Percentiles rank a stretch among this genome's conserved stretches.
Conservation (phyloP, 2,113 vertebrate species). For the Limanda limanda region DNA sequence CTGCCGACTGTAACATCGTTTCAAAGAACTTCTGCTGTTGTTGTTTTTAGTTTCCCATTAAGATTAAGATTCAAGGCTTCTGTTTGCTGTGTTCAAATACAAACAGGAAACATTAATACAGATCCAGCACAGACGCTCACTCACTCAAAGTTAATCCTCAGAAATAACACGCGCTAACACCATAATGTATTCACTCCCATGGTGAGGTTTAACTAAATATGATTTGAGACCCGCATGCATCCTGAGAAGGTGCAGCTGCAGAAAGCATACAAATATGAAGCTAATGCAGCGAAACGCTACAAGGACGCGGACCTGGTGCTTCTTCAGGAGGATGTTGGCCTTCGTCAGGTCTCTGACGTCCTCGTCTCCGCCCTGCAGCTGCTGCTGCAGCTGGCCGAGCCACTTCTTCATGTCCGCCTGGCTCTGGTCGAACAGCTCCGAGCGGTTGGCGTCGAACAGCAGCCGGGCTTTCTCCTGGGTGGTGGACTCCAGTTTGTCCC, state of each 20-base stretch:
- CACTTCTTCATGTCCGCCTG: slow-evolving; percentile 88
- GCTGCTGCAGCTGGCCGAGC: slow-evolving; percentile 85
- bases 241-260: background rate
- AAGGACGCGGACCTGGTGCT: slow-evolving; percentile 83
- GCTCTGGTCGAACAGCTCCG: slow-evolving; percentile 88
- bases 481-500: slow-evolving; percentile 85
- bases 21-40: background rate
- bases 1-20: background rate
- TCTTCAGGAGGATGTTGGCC: slow-evolving; percentile 92
- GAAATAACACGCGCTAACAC: slow-evolving; percentile 2
- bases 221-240: background rate
- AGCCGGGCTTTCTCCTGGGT: slow-evolving; percentile 86
- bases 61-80: background rate
- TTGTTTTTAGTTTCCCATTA: background rate
- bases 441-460: slow-evolving; percentile 90
- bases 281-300: background rate
- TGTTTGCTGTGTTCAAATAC: slow-evolving; percentile 14
- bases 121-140: slow-evolving; percentile 4
- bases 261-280: background rate
- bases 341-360: slow-evolving; percentile 90
- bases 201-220: slow-evolving; percentile 2
- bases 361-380: slow-evolving; percentile 84
- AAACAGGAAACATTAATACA: slow-evolving; percentile 10
- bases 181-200: slow-evolving; percentile 19
- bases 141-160: slow-evolving; percentile 26